phyloP scores from a whole-genome alignment of 1,140 invertebrate species.

The Trichomalopsis sarcophagae region DNA sequence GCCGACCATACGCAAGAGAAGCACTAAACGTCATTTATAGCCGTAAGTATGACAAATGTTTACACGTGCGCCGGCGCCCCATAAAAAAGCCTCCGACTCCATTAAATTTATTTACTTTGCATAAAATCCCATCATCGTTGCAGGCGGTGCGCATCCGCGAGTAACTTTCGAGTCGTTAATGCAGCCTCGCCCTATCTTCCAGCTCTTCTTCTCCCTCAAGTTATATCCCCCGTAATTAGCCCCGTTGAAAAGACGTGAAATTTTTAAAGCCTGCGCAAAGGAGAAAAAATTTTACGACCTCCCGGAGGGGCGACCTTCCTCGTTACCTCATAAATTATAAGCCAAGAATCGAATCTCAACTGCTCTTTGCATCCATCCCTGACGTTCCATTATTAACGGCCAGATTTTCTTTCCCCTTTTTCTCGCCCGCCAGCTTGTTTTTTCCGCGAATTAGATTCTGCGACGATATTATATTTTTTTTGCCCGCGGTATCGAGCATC shows the following conservation, averaged over 20 bases:
- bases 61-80: background rate
- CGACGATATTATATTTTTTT: background rate
- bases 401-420: background rate
- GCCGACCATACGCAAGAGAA: background rate
- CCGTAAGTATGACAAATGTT: background rate
- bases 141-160: background rate
- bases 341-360: background rate
- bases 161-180: background rate
- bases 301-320: background rate
- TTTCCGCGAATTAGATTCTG: background rate
- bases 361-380: background rate
- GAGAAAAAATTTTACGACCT: slow-evolving; percentile 1
- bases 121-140: background rate
- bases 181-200: background rate
- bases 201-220: background rate
- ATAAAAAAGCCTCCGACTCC: background rate
- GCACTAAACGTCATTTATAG: background rate
- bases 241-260: slow-evolving; percentile 3
- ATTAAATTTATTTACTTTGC: slow-evolving; percentile 2
- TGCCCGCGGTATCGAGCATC: background rate
- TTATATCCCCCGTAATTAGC: background rate
- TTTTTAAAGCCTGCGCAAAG: background rate
- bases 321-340: slow-evolving; percentile 4
- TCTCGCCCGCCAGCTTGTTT: background rate
- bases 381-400: slow-evolving; percentile 3